Evolutionary conservation across 2,888 invertebrate genomes (phyloP), one percentile per base, ranked within the genome.

Genomic region (Sipha maydis): DNA sequence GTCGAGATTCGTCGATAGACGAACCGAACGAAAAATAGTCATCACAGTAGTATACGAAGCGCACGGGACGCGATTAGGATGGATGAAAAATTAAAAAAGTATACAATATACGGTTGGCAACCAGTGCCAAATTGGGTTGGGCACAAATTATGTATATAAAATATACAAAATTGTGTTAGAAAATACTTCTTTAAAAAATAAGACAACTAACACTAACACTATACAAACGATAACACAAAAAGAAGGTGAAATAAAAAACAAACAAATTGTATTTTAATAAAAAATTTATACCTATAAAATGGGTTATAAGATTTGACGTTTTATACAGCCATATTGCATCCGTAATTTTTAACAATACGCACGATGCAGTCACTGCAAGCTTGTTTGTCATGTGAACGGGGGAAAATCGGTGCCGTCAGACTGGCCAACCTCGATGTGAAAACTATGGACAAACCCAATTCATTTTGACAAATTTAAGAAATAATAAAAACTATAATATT

Each of bases 281-380:
- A 84, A 86, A 88, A 80, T 75, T 82, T 48, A 88, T 88, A 34
- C 34, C 34, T 34, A 88, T 76, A 88, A 88, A 88, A 88, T 88
- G 61, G 75, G 73, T 76, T 86, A 82, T 82, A 82, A 73, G 67
- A 82, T 88, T 88, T 88, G 88, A 88, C 88, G 88, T 88, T 73
- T 88, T 88, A 88, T 41, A 88, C 88, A 88, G 88, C 88, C 88
- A 88, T 88, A 88, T 82, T 88, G 88, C 88, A 76, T 88, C 56
- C 88, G 34, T 82, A 88, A 88, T 75, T 82, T 77, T 88, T 88
- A 88, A 88, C 88, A 88, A 88, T 75, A 88, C 88, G 75, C 88
- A 88, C 56, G 88, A 88, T 88, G 88, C 88, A 88, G 88, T 67
- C 88, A 82, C 82, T 88, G 88, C 88, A 88, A 88, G 80, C 88